Percentiles rank a stretch among this genome's conserved stretches.
Conservation (phyloP, 2,113 vertebrate genomes). For the Candoia aspera region DNA sequence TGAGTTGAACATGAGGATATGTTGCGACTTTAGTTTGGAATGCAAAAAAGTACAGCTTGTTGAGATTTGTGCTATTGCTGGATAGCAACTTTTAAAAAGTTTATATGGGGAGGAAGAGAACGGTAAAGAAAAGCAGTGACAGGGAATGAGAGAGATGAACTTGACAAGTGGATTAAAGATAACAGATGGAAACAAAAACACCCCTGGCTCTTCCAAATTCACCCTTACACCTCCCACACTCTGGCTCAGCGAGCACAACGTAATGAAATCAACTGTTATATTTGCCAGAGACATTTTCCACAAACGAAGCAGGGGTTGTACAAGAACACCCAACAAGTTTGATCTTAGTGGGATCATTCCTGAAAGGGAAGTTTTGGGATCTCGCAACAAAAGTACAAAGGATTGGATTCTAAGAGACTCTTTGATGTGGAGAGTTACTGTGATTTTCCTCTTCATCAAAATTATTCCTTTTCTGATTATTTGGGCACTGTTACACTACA, state of each 20-base stretch:
- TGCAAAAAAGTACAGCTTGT: constrained; percentile 1
- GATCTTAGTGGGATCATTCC: neutral
- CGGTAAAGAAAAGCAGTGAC: neutral
- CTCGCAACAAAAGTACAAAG: neutral
- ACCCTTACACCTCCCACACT: constrained; percentile 21
- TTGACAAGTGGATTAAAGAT: constrained; percentile 35
- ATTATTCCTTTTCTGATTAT: neutral
- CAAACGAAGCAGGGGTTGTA: neutral
- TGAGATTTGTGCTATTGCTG: neutral
- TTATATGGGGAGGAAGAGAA: neutral
- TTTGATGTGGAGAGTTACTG: neutral
- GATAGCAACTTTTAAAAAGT: neutral
- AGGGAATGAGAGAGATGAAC: neutral
- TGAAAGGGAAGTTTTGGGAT: neutral
- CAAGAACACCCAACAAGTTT: neutral
- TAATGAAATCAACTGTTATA: constrained; percentile 8
- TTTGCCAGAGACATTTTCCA: neutral
- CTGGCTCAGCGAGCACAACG: neutral
- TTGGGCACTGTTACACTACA: neutral
- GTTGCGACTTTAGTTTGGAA: constrained; percentile 4
- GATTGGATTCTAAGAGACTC: neutral
- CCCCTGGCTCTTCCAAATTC: constrained; percentile 20
- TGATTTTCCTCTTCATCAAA: neutral
- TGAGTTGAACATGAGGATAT: neutral
- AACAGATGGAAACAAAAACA: constrained; percentile 29